phyloP scores from a whole-genome alignment of 1,140 invertebrate species.

The Asbolus verrucosus region DNA sequence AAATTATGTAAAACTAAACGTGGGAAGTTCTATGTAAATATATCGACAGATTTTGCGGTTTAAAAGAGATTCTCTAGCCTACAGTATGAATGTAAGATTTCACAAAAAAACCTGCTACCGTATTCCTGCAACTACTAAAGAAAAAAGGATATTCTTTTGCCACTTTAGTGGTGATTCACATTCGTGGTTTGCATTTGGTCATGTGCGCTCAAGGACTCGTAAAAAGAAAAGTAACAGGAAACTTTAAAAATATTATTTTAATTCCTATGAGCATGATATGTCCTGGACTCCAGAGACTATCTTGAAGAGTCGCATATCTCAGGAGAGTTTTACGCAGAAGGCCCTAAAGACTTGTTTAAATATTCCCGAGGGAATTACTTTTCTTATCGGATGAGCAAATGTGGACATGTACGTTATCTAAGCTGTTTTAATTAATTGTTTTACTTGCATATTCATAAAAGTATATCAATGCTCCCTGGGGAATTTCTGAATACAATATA shows the following conservation, averaged over 20 bases:
- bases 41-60: too few species aligned
- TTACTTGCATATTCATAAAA: constrained; percentile 54
- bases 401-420: constrained; percentile 14
- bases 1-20: too few species aligned
- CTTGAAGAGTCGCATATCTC: constrained; percentile 48
- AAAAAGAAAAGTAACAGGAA: constrained; percentile 29
- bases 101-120: too few species aligned
- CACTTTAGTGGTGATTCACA: too few species aligned
- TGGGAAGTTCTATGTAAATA: too few species aligned
- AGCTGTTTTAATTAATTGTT: constrained; percentile 49
- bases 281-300: constrained; percentile 32
- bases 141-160: too few species aligned
- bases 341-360: constrained; percentile 62
- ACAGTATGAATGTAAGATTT: too few species aligned
- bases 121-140: too few species aligned
- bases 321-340: constrained; percentile 50
- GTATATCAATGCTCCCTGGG: constrained; percentile 46
- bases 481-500: constrained; percentile 53
- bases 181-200: background rate
- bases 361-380: constrained; percentile 64
- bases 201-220: background rate
- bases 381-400: constrained; percentile 54
- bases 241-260: constrained; percentile 53
- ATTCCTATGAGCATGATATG: constrained; percentile 52
- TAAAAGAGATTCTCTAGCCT: too few species aligned